These are phyloP conservation scores for Siphamia tubifer DNA, from an alignment of 2,113 vertebrate species.

Conservation along the genomic window DNA sequence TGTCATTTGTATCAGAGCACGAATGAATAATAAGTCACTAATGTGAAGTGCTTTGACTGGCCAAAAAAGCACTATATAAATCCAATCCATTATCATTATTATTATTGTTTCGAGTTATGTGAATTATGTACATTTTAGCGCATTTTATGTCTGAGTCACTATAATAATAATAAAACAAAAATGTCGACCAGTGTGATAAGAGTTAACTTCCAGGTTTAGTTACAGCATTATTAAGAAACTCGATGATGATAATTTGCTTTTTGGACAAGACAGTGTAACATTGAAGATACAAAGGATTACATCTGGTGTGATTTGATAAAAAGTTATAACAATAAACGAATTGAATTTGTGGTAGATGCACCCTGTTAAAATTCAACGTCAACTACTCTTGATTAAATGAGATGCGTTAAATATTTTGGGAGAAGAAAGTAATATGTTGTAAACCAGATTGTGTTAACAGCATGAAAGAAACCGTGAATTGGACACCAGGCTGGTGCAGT, in stretches of 20 bases:
- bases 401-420: constrained; percentile 10
- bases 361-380: background rate
- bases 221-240: too few species aligned
- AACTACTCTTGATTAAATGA: constrained; percentile 20
- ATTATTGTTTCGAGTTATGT: too few species aligned
- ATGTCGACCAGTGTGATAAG: too few species aligned
- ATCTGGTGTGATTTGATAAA: background rate
- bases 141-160: too few species aligned
- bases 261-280: background rate
- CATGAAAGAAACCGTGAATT: constrained; percentile 20
- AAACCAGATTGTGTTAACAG: constrained; percentile 23
- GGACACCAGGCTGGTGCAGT: constrained; percentile 15
- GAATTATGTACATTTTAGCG: too few species aligned
- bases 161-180: too few species aligned
- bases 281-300: background rate
- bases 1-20: too few species aligned
- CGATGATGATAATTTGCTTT: background rate
- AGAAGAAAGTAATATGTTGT: constrained; percentile 24
- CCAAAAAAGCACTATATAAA: too few species aligned
- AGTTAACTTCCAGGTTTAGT: too few species aligned
- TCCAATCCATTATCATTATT: too few species aligned
- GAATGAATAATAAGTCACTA: too few species aligned
- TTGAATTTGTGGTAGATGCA: background rate
- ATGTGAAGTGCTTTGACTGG: too few species aligned
- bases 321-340: background rate